Conservation (phyloP, 2,113 vertebrate species). For the Pelecanoides urinatrix region DNA sequence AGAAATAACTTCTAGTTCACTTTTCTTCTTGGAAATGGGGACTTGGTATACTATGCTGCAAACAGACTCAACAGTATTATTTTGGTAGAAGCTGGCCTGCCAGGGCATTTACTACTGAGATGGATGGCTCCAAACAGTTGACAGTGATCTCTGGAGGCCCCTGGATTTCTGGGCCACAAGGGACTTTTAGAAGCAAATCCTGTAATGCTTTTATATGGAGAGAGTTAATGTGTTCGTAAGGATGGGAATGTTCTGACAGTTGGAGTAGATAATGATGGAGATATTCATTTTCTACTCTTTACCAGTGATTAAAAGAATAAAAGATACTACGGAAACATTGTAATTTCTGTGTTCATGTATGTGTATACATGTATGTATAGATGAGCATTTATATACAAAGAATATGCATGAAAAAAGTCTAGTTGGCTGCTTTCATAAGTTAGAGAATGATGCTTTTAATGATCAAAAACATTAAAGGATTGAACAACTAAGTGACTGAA, state of each 20-base stretch:
- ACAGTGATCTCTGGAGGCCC: background rate
- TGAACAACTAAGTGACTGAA: background rate
- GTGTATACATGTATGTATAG: background rate
- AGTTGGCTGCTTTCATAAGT: background rate
- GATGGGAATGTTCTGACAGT: background rate
- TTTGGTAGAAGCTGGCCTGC: background rate
- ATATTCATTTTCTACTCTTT: background rate
- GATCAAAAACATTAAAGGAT: background rate
- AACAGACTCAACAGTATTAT: background rate
- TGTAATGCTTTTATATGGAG: background rate
- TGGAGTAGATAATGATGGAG: background rate
- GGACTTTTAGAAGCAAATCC: background rate
- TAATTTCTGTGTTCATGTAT: background rate
- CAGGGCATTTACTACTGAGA: background rate
- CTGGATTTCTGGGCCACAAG: background rate
- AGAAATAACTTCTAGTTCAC: background rate
- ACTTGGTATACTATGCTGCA: background rate
- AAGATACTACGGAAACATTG: background rate
- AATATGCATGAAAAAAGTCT: background rate
- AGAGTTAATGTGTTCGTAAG: background rate
- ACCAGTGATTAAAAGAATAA: background rate
- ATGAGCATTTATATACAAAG: background rate
- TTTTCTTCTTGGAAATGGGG: background rate
- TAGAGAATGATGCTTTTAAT: background rate
- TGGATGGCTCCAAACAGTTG: background rate